Conservation (phyloP, 2,113 vertebrate genomes). For the Pangasianodon gigas region DNA sequence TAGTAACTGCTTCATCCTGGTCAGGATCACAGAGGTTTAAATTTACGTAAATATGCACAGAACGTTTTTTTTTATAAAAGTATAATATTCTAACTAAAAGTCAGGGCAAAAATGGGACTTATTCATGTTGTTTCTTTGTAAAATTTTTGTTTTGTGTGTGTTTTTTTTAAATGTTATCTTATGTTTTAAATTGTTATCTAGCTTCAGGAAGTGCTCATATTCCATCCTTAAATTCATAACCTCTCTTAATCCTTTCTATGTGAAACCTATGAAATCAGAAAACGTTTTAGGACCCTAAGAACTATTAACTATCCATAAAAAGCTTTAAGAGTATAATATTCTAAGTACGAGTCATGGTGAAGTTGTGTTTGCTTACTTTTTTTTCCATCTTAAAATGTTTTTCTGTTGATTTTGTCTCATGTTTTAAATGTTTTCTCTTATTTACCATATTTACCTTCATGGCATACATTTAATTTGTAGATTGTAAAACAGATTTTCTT, state of each 20-base stretch:
- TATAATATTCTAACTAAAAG: background rate
- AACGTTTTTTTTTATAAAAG: no score
- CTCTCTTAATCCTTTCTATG: background rate
- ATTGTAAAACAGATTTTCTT: background rate
- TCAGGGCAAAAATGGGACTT: background rate
- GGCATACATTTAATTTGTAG: background rate
- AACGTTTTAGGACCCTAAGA: background rate
- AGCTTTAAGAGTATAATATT: background rate
- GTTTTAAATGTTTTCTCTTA: background rate
- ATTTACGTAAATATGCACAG: no score
- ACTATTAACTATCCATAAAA: background rate
- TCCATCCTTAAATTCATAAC: background rate
- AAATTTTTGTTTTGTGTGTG: background rate
- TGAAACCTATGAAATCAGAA: background rate
- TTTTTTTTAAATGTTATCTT: background rate
- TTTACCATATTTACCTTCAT: background rate
- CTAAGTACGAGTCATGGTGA: background rate
- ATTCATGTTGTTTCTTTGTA: background rate
- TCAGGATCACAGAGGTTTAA: background rate
- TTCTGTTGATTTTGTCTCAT: background rate
- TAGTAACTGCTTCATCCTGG: background rate
- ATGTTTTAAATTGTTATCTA: background rate
- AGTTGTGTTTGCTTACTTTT: background rate
- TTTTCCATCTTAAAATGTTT: background rate
- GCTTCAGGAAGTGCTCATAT: background rate